Base-by-base conservation (phyloP, 2,113 vertebrate species). In the Agapornis roseicollis region DNA sequence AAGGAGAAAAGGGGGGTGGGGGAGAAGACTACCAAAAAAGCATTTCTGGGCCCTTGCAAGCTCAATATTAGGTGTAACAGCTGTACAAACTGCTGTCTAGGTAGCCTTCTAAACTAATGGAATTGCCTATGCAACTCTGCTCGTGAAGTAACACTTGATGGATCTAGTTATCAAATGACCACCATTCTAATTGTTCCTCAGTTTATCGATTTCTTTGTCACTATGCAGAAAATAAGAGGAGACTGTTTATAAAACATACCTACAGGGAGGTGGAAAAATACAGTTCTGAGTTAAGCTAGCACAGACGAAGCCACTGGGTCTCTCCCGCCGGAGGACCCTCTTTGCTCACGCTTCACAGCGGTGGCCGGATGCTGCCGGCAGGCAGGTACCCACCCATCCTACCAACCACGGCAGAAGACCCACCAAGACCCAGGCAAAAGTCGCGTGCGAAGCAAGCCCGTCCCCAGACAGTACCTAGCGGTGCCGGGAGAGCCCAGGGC, bases 101-200 rank as follows among this genome's bases (percentile, higher is more conserved):
- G 56, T 78, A 78, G 90, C 76, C n/a, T 89, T 68, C 89, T 27
- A 63, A 80, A 76, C 35, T 71, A 65, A 73, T 25, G 27, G 69
- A 92, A 84, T 89, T 42, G 60, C 79, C 61, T 27, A 2, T 7
- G 18, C 50, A 82, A 89, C 78, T 93, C 91, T 16, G 17, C 33
- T 88, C 1, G 1, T 52, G 72, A 94, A 94, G 89, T 49, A 93
- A 49, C 93, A 90, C 93, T 86, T 78, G 85, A 83, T 61, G 69
- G 80, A 93, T 92, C 91, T 88, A 93, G 73, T 77, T 93, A 89
- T 52, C 85, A 84, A 90, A 69, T 11, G 11, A 31, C 58, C 58
- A 70, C 63, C 42, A 85, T 92, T 85, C 85, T 77, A 92, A 90
- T 0, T 69, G 85, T 95, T 82, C 44, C 61, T 80, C 41, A 10